Percentiles rank a stretch among this genome's conserved stretches.
Evolutionary conservation across 2,113 vertebrate species (phyloP).

Genomic region (Vulpes ferrilata): DNA sequence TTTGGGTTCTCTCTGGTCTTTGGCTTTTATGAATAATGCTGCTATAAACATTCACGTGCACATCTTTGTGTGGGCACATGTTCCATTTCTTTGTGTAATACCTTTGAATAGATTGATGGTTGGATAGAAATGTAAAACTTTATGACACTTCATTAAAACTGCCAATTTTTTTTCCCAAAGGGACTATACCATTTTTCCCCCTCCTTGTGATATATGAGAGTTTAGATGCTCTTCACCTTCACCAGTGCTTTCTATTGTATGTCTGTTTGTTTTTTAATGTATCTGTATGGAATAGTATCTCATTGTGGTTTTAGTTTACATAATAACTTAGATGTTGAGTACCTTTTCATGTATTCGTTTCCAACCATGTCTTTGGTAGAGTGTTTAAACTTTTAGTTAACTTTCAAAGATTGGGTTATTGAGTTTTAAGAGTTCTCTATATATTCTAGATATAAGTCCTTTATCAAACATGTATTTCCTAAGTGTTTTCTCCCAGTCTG

Average conservation of each 20-base stretch:
- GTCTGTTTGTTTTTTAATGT: neutral
- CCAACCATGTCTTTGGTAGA: neutral
- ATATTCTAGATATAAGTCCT: neutral
- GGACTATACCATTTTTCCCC: neutral
- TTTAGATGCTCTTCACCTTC: neutral
- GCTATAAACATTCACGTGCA: neutral
- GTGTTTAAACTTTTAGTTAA: neutral
- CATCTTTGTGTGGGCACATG: neutral
- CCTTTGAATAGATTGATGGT: neutral
- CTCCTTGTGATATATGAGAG: neutral
- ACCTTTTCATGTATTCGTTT: conserved; percentile 14
- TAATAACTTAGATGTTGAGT: neutral
- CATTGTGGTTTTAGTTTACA: neutral
- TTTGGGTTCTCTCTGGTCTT: conserved; percentile 27
- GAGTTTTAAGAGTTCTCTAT: neutral
- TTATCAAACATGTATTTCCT: neutral
- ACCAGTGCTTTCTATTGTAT: neutral
- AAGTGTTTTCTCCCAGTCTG: conserved; percentile 11
- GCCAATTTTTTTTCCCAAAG: neutral
- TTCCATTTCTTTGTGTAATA: conserved; percentile 48
- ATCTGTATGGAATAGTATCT: neutral
- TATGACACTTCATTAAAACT: conserved; percentile 13
- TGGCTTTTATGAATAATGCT: neutral
- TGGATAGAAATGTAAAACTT: conserved; percentile 12
- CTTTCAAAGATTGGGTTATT: neutral